These are phyloP conservation scores for Acanthiza pusilla DNA, from an alignment of 2,797 vertebrate species.

Conservation along the genomic window DNA sequence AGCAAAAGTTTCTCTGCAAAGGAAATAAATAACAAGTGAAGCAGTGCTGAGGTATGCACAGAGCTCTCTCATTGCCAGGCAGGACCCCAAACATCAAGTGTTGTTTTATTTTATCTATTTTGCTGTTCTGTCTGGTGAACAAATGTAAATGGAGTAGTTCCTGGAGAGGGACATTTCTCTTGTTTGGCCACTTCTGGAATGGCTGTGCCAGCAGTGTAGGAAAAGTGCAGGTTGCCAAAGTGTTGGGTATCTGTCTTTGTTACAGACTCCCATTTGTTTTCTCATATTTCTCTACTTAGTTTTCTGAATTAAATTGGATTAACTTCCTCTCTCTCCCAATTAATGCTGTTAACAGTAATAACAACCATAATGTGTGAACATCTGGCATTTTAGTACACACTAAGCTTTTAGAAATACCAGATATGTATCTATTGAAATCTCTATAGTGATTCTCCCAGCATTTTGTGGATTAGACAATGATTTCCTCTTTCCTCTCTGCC, in stretches of 20 bases:
- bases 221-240: not conserved
- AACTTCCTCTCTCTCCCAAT: constrained; percentile 55
- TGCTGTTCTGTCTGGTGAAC: not conserved
- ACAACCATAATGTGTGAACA: constrained; percentile 77
- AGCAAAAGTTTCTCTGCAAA: not conserved
- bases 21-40: not conserved
- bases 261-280: constrained; percentile 30
- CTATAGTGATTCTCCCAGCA: constrained; percentile 57
- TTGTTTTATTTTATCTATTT: not conserved
- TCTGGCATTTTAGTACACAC: constrained; percentile 78
- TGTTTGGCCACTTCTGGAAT: not conserved
- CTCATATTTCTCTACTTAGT: constrained; percentile 23
- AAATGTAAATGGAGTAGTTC: not conserved
- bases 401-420: constrained; percentile 74
- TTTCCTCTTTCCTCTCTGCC: constrained; percentile 41
- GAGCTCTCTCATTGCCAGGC: not conserved
- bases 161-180: not conserved
- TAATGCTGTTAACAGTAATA: constrained; percentile 71
- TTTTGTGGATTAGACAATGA: constrained; percentile 51
- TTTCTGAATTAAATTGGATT: constrained; percentile 66
- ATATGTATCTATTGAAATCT: constrained; percentile 76
- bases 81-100: not conserved
- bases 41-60: not conserved
- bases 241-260: not conserved
- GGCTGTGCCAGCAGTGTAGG: not conserved